These are phyloP conservation scores for Dinocampus coccinellae DNA, from an alignment of 2,888 invertebrate genomes.

Conservation along the genomic window DNA sequence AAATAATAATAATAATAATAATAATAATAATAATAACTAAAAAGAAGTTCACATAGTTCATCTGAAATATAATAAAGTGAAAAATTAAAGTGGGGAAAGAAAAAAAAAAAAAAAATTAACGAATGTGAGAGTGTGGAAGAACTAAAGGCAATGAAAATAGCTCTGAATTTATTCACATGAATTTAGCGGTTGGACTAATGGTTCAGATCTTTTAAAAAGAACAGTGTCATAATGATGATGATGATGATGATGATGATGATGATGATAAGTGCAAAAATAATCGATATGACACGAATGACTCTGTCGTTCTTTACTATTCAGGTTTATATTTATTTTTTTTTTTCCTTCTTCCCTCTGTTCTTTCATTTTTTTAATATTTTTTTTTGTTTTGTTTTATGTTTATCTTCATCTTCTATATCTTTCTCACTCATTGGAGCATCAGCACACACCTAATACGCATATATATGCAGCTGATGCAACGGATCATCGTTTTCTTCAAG, in stretches of 20 bases:
- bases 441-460: slow-evolving; percentile 9
- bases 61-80: neutral
- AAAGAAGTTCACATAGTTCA: neutral
- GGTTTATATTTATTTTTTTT: neutral
- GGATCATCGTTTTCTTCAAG: slow-evolving; percentile 46
- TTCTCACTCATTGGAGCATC: neutral
- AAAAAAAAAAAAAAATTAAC: neutral
- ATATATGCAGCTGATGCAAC: slow-evolving; percentile 41
- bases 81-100: neutral
- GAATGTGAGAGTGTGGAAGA: neutral
- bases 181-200: too few relatives aligned
- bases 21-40: neutral
- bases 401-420: neutral
- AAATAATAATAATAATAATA: too few relatives aligned
- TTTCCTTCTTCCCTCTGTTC: neutral
- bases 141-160: too few relatives aligned
- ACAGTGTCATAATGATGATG: too few relatives aligned
- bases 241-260: neutral
- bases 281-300: neutral
- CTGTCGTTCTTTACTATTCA: neutral
- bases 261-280: neutral
- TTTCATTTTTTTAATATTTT: neutral
- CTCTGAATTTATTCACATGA: too few relatives aligned
- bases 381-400: neutral
- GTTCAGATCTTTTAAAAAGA: neutral